phyloP scores from a whole-genome alignment of 1,140 invertebrate species.

The Eumeta japonica region DNA sequence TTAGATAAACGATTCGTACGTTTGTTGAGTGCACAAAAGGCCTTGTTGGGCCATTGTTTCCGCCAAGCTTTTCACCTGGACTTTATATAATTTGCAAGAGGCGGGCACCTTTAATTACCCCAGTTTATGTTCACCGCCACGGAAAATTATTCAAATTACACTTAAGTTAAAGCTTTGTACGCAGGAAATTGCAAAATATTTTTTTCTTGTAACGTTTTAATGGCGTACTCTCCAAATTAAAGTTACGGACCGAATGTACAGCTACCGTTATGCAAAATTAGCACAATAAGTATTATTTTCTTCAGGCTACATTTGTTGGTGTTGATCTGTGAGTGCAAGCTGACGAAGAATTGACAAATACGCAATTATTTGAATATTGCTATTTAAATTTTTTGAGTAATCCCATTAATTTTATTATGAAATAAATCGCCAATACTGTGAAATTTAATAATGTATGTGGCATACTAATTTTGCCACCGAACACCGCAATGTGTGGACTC shows the following conservation, averaged over 20 bases:
- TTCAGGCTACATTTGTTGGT: too few relatives aligned
- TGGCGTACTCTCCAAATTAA: conserved; percentile 40
- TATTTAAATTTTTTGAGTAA: too few relatives aligned
- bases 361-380: too few relatives aligned
- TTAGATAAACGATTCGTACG: too few relatives aligned
- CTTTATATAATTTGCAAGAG: conserved; percentile 24
- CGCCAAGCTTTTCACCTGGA: conserved; percentile 11
- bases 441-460: too few relatives aligned
- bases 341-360: too few relatives aligned
- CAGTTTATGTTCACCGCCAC: conserved; percentile 42
- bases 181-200: conserved; percentile 38
- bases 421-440: too few relatives aligned
- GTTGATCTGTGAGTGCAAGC: too few relatives aligned
- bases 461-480: too few relatives aligned
- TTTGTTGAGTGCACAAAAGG: background rate
- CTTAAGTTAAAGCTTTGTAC: conserved; percentile 40
- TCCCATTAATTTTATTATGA: too few relatives aligned
- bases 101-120: conserved; percentile 37
- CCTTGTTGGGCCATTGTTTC: conserved; percentile 7
- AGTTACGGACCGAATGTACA: conserved; percentile 37
- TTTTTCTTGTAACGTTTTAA: conserved; percentile 37
- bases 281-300: too few relatives aligned
- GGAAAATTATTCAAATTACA: conserved; percentile 50
- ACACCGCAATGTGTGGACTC: too few relatives aligned
- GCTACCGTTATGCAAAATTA: conserved; percentile 17